Evolutionary conservation across 2,113 vertebrate species (phyloP).

Genomic region (Connochaetes taurinus): DNA sequence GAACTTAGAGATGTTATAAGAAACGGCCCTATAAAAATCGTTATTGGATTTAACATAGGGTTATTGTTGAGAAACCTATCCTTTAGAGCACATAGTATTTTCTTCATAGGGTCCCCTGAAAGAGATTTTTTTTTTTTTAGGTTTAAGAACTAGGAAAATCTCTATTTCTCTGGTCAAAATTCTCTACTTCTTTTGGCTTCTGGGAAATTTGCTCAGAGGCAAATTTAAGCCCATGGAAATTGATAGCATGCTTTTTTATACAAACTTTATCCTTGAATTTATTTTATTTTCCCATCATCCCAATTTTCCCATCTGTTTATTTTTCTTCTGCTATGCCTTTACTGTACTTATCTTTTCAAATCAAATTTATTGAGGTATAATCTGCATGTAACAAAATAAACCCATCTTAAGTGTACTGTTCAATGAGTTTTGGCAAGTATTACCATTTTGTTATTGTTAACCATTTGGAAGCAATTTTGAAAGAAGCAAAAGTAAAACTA

Average conservation of each 20-base stretch:
- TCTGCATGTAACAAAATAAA: neutral
- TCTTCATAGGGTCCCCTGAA: neutral
- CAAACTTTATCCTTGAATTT: neutral
- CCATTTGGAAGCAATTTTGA: constrained; percentile 27
- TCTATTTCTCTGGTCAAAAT: neutral
- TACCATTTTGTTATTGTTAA: neutral
- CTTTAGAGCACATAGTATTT: neutral
- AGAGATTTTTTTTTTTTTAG: neutral
- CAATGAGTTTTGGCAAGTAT: constrained; percentile 10
- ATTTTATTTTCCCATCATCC: neutral
- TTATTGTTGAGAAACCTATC: neutral
- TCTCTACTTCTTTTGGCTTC: neutral
- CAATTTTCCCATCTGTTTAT: constrained; percentile 15
- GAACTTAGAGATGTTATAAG: neutral
- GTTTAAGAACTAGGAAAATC: constrained; percentile 22
- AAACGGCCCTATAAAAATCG: neutral
- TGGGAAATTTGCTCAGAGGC: neutral
- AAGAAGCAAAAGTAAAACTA: neutral
- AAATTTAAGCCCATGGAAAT: neutral
- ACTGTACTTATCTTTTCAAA: neutral
- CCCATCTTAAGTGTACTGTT: neutral
- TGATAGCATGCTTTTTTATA: neutral
- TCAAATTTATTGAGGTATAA: neutral
- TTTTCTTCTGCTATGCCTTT: neutral
- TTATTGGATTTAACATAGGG: neutral